Conservation (phyloP, 2,797 vertebrate species). For the Hippoglossus hippoglossus region DNA sequence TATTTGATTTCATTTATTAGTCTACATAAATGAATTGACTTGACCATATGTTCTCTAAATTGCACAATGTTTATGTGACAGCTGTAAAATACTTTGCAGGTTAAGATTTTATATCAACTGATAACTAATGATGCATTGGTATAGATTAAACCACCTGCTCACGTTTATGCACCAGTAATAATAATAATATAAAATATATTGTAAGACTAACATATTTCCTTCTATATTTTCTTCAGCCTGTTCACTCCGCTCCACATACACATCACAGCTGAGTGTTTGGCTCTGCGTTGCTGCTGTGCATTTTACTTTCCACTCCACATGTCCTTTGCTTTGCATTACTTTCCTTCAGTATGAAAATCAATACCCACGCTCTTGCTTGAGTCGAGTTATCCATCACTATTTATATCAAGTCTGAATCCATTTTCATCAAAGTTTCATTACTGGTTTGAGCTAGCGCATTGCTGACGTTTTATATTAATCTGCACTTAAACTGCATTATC, state of each 20-base stretch:
- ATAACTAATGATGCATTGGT: background rate
- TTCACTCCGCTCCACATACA: background rate
- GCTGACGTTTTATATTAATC: constrained; percentile 1
- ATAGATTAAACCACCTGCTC: background rate
- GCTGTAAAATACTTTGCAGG: background rate
- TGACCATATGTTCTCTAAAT: background rate
- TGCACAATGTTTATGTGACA: background rate
- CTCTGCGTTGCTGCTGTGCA: background rate
- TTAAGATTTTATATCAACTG: background rate
- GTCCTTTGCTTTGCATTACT: background rate
- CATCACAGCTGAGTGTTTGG: background rate
- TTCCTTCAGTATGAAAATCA: constrained; percentile 18
- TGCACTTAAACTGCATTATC: constrained; percentile 8
- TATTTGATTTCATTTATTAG: background rate
- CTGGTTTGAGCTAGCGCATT: background rate
- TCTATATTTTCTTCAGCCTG: background rate
- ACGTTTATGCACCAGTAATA: too few relatives aligned
- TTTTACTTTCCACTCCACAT: background rate
- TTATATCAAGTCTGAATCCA: constrained; percentile 17
- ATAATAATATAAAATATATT: too few relatives aligned
- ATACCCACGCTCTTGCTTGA: constrained; percentile 3
- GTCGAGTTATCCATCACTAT: constrained; percentile 23
- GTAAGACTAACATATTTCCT: background rate
- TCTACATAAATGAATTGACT: background rate
- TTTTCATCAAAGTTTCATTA: constrained; percentile 15